Conservation (phyloP, 92 coral and sea anemone species). For the Blastomussa wellsi region DNA sequence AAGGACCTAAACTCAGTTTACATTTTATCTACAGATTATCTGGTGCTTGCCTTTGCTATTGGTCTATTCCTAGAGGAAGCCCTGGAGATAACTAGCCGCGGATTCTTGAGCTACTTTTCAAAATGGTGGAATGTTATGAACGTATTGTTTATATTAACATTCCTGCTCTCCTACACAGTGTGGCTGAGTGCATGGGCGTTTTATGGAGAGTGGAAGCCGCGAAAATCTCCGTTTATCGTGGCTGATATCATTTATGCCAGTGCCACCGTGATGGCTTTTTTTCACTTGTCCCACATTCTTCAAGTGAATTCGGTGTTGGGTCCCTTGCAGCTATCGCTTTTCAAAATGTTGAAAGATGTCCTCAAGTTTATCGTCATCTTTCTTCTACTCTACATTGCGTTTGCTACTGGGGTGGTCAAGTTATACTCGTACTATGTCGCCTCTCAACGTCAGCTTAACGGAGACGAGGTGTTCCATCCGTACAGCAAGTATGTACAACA, state of each 20-base stretch:
- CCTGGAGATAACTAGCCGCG: neutral
- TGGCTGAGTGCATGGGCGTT: neutral
- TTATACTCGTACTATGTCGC: slow-evolving; percentile 29
- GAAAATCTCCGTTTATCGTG: neutral
- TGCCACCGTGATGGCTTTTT: slow-evolving; percentile 31
- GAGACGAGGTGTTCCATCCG: neutral
- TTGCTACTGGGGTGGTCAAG: slow-evolving; percentile 26
- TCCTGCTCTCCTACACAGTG: neutral
- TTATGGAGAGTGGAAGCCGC: slow-evolving; percentile 14
- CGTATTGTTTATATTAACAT: neutral
- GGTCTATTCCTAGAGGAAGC: slow-evolving; percentile 23
- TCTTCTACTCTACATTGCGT: slow-evolving; percentile 15
- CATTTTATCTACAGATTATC: neutral
- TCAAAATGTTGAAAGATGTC: slow-evolving; percentile 48
- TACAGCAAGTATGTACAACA: slow-evolving; percentile 2
- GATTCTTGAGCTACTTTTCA: slow-evolving; percentile 2
- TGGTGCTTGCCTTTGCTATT: neutral
- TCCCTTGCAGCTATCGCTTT: slow-evolving; percentile 55
- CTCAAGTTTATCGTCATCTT: slow-evolving; percentile 1
- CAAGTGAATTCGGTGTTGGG: slow-evolving; percentile 46
- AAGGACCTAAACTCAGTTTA: no score
- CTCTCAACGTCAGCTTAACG: neutral
- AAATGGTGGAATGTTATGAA: slow-evolving; percentile 37
- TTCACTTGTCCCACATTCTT: slow-evolving; percentile 25
- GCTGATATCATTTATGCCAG: slow-evolving; percentile 24